Evolutionary conservation across 2,797 vertebrate genomes (phyloP), one percentile per base, ranked within the genome.

Genomic region (Anisognathus igniventris): DNA sequence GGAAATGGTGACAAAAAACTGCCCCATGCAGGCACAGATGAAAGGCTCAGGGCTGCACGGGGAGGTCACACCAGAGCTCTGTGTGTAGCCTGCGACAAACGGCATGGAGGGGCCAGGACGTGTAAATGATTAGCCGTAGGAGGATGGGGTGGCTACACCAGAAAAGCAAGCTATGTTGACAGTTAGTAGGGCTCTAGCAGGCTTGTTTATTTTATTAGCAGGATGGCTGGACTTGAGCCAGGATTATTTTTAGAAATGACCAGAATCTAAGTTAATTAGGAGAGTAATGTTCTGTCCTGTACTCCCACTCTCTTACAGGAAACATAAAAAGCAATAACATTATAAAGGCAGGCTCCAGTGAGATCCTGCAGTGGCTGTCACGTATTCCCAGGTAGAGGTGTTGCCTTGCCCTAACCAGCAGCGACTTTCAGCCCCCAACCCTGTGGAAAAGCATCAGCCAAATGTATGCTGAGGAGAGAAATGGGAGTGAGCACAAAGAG

Each of bases 201-300:
- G 82, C 92, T 93, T 96, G 96, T 97, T 98, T 97, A 96, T 97
- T 97, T 98, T 97, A 97, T 97, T 97, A 97, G 88, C 96, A 92
- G 92, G 78, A 95, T 89, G 74, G 79, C 85, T 51, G 90, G 97
- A 96, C 80, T 58, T 20, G 66, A 88, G 95, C 97, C 97, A 97
- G 84, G 84, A 95, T 95, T 97, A 97, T 97, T 97, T 97, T 97
- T 97, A 96, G 96, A 92, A 82, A 88, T 91, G 62, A 95, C 90
- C 92, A 96, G 94, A 77, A 88, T 72, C 86, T 91, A 94, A 97
- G 96, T 96, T 95, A 97, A 96, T 96, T 96, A 96, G 94, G 61
- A 97, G 87, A 97, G 54, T 66, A 94, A 96, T 95, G 92, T 96
- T 86, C 74, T 96, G 85, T 95, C 94, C 93, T 92, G 88, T 61